phyloP scores from a whole-genome alignment of 2,113 vertebrate species.

The Sceloporus tristichus region DNA sequence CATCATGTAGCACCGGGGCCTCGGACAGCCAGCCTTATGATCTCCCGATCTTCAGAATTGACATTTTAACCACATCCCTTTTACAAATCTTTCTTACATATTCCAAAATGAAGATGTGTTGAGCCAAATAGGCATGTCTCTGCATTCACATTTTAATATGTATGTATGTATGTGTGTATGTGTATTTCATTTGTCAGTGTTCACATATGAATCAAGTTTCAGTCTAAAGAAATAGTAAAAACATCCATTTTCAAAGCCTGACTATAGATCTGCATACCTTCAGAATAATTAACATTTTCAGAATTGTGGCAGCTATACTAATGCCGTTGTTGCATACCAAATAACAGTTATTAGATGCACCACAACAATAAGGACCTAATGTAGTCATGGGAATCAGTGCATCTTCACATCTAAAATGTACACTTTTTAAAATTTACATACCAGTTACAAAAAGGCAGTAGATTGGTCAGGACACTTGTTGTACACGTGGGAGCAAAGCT shows the following conservation, averaged over 20 bases:
- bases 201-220: not conserved
- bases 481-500: not conserved
- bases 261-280: not conserved
- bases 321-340: not conserved
- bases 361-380: not conserved
- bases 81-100: not conserved
- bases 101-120: not conserved
- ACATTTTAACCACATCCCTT: no score
- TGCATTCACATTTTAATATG: not conserved
- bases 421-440: not conserved
- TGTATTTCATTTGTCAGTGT: not conserved
- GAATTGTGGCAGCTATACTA: not conserved
- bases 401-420: not conserved
- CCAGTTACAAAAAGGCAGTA: not conserved
- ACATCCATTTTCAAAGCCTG: not conserved
- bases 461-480: not conserved
- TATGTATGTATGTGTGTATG: not conserved
- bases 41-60: no score
- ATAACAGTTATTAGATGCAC: not conserved
- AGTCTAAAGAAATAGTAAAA: not conserved
- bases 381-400: not conserved
- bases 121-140: no score
- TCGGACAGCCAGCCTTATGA: no score
- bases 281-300: not conserved
- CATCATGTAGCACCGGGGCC: no score